A percentile compares a stretch with the other conserved stretches of the same genome.
phyloP scores from a whole-genome alignment of 2,888 invertebrate species.

The Eumerus sabulonum region DNA sequence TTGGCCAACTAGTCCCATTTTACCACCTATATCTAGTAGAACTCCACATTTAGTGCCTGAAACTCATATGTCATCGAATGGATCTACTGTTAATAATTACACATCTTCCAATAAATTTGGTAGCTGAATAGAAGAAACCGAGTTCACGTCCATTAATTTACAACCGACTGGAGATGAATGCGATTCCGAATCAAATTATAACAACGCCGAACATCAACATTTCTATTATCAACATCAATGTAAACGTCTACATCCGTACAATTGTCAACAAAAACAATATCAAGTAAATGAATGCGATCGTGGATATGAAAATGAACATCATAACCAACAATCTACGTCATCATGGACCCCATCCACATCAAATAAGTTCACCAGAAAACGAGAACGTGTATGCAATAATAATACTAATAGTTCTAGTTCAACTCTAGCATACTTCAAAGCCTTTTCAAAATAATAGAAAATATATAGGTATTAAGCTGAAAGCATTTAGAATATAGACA shows the following conservation, averaged over 20 bases:
- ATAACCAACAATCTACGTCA: constrained; percentile 49
- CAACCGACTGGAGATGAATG: constrained; percentile 74
- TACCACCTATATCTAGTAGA: constrained; percentile 85
- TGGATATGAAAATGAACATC: constrained; percentile 11
- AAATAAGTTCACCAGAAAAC: constrained; percentile 78
- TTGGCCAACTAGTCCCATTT: constrained; percentile 89
- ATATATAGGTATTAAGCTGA: constrained; percentile 63
- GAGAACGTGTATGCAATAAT: constrained; percentile 78
- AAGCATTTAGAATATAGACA: constrained; percentile 65
- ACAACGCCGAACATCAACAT: constrained; percentile 62
- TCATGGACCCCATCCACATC: constrained; percentile 71
- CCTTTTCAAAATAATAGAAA: constrained; percentile 74
- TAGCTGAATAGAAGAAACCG: constrained; percentile 79
- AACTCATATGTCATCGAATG: constrained; percentile 80
- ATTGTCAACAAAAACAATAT: too few species aligned
- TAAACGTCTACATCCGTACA: neutral
- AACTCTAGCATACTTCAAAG: constrained; percentile 76
- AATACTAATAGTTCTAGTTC: constrained; percentile 76
- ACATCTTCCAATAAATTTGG: constrained; percentile 79
- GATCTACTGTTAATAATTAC: constrained; percentile 79
- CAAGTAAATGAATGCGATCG: neutral
- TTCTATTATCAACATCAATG: too few species aligned
- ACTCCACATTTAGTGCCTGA: constrained; percentile 87
- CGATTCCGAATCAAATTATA: constrained; percentile 66
- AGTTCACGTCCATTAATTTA: constrained; percentile 73